These are phyloP conservation scores for Zootermopsis nevadensis DNA, from an alignment of 2,888 invertebrate genomes.

Conservation along the genomic window DNA sequence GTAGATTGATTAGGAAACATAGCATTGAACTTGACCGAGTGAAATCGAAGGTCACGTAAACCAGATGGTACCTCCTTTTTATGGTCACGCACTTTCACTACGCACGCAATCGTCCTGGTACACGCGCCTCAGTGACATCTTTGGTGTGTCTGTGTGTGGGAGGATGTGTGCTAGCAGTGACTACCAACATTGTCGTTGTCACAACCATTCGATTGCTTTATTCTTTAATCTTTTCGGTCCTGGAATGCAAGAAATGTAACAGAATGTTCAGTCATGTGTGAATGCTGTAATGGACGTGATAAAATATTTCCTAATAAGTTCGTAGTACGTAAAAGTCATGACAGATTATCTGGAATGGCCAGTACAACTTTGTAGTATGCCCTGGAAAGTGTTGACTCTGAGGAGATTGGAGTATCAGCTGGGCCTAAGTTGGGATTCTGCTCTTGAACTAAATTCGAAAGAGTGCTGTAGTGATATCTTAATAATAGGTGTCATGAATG, in stretches of 20 bases:
- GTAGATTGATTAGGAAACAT: conserved; percentile 24
- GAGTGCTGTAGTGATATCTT: too few species aligned
- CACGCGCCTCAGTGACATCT: background rate
- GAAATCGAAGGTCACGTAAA: conserved; percentile 42
- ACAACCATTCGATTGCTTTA: background rate
- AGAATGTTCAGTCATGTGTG: background rate
- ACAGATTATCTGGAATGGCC: background rate
- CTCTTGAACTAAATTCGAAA: too few species aligned
- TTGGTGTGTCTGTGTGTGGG: background rate
- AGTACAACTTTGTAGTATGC: background rate
- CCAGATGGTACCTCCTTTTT: conserved; percentile 8
- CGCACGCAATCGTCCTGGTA: conserved; percentile 34
- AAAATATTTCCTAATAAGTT: background rate
- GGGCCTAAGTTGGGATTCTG: too few species aligned
- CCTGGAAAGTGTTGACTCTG: too few species aligned
- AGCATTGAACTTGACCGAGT: conserved; percentile 46
- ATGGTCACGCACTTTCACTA: conserved; percentile 48
- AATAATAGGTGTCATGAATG: too few species aligned
- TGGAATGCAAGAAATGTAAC: background rate
- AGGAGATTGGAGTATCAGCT: too few species aligned
- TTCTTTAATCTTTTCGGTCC: background rate
- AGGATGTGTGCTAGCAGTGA: background rate
- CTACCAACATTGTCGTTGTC: background rate
- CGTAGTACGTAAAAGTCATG: background rate
- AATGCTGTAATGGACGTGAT: background rate